Evolutionary conservation across 2,113 vertebrate species (phyloP).

Genomic region (Ramphastos sulfuratus): DNA sequence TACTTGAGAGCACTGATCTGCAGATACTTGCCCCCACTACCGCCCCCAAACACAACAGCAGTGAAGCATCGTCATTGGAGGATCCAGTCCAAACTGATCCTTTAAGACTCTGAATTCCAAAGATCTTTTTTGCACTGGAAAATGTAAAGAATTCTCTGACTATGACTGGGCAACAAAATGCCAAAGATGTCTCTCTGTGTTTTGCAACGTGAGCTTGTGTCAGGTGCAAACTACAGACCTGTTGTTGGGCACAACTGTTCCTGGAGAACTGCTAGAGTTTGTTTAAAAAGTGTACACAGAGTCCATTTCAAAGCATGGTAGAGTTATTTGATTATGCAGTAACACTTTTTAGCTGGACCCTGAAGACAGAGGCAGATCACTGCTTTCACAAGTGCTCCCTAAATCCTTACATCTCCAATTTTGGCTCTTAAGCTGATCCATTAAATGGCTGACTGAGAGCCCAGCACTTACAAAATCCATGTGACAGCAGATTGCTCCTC

Average conservation of each 20-base stretch:
- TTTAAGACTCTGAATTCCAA: not conserved
- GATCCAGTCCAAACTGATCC: not conserved
- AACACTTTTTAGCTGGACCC: not conserved
- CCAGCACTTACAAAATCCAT: not conserved
- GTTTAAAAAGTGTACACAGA: not conserved
- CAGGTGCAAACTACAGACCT: not conserved
- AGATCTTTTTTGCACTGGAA: not conserved
- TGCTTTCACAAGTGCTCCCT: not conserved
- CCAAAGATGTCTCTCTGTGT: not conserved
- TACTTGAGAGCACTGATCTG: not conserved
- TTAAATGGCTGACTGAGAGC: not conserved
- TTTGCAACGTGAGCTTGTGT: not conserved
- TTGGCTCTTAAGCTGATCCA: not conserved
- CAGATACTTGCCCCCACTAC: not conserved
- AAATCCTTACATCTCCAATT: not conserved
- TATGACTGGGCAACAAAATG: not conserved
- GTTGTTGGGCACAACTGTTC: not conserved
- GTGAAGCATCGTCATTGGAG: not conserved
- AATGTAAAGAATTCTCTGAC: not conserved
- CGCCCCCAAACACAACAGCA: not conserved
- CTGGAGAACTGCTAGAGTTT: not conserved
- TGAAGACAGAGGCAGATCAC: not conserved
- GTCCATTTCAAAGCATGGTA: not conserved
- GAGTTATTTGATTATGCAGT: not conserved
- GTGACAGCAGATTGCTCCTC: not conserved